Evolutionary conservation across 2,797 vertebrate genomes (phyloP), one percentile per base, ranked within the genome.

Genomic region (Decapterus maruadsi): DNA sequence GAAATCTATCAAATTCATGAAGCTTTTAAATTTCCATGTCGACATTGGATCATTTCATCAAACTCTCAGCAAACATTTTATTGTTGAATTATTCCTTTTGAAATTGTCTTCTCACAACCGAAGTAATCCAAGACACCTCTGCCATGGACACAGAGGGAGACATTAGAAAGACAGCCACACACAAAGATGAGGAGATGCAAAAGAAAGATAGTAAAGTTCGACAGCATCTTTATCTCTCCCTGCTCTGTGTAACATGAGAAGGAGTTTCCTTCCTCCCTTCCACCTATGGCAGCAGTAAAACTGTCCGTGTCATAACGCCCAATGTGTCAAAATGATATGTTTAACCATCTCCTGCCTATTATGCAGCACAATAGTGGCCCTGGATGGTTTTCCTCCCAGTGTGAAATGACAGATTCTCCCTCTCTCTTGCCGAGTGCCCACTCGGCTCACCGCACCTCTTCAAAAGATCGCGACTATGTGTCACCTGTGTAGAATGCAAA

Each of bases 261-360:
- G 57, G 56, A 75, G 83, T 90, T 91, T 91, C 87, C 91, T 89
- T 84, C 57, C 85, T 80, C 51, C 56, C 40, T 79, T 87, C 64
- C 81, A 83, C 85, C 89, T 61, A 77, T 78, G 71, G 73, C 76
- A 82, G 89, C 87, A 88, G 88, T 92, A 92, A 94, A 94, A 89
- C 86, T 88, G 89, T 88, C 83, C 4, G n/a, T 90, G 86, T 90
- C 87, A 90, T 88, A 89, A 92, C 71, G 80, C 89, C 87, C 78
- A 87, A 54, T 43, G 74, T 94, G 91, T 93, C 92, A 93, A 86
- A 92, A 90, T 91, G 89, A 94, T 90, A 90, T 94, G 92, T 93
- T 89, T 68, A 87, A 88, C 92, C 86, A 91, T 79, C 88, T 87
- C 82, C 82, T 84, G 80, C 75, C 93, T 90, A 87, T 94, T 93